Percentiles rank a stretch among this genome's conserved stretches.
phyloP scores from a whole-genome alignment of 2,888 invertebrate species.

The Coremacera marginata region DNA sequence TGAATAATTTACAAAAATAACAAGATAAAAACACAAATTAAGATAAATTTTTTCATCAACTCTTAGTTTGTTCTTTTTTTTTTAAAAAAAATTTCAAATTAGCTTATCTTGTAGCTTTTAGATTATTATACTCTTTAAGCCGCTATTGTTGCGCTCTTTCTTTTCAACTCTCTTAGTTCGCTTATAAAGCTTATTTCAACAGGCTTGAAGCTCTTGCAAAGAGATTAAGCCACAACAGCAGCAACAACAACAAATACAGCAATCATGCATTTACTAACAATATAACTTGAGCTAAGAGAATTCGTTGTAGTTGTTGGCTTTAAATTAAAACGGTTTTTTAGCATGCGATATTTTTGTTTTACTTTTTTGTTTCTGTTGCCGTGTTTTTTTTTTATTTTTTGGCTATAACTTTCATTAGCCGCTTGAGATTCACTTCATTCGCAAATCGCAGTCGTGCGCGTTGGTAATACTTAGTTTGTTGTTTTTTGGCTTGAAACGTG shows the following conservation, averaged over 20 bases:
- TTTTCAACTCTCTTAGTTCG: too few species aligned
- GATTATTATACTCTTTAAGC: too few species aligned
- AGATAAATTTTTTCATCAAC: too few species aligned
- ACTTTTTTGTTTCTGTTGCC: neutral
- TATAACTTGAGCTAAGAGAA: conserved; percentile 11
- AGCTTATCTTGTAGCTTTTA: too few species aligned
- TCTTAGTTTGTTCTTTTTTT: too few species aligned
- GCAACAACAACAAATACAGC: neutral
- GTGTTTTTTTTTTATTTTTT: conserved; percentile 3
- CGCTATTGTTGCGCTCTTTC: too few species aligned
- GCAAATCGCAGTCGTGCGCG: conserved; percentile 28
- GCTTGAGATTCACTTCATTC: conserved; percentile 36
- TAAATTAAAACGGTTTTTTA: neutral
- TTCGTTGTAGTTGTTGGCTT: neutral
- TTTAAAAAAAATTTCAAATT: too few species aligned
- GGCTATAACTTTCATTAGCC: conserved; percentile 40
- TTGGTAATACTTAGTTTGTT: conserved; percentile 6
- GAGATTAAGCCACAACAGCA: neutral
- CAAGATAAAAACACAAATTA: too few species aligned
- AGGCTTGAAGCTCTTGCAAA: neutral
- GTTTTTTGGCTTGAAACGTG: neutral
- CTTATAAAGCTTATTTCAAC: too few species aligned
- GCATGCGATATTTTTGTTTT: neutral
- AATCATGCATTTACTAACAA: neutral
- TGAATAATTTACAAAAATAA: neutral